Conservation (phyloP, 2,113 vertebrate genomes). For the Struthidea cinerea region DNA sequence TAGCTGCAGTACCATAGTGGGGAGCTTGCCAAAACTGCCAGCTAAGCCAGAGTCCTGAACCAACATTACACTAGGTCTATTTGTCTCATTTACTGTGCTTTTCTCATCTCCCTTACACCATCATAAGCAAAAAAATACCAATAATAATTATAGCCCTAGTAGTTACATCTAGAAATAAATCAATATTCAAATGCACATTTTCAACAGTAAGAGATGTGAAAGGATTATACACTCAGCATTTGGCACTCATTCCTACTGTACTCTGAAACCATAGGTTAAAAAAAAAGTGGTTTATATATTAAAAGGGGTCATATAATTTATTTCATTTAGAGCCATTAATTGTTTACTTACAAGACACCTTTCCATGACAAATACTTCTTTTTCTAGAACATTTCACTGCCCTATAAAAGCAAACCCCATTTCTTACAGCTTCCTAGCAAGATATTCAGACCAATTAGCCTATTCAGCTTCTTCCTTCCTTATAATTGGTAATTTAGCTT, state of each 20-base stretch:
- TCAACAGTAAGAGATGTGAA: not conserved
- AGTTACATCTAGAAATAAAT: not conserved
- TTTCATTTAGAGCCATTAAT: not conserved
- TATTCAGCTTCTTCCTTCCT: not conserved
- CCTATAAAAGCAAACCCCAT: not conserved
- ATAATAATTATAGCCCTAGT: not conserved
- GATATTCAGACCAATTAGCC: conserved; percentile 5
- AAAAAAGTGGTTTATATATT: not conserved
- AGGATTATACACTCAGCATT: not conserved
- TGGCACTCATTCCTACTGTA: not conserved
- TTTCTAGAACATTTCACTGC: not conserved
- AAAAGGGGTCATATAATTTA: not conserved
- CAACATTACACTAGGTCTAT: not conserved
- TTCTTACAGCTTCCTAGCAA: not conserved
- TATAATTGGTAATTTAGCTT: conserved; percentile 10
- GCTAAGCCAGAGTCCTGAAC: not conserved
- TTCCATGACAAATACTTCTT: not conserved
- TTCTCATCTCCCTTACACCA: not conserved
- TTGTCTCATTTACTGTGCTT: not conserved
- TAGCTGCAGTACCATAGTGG: not conserved
- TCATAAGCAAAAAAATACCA: not conserved
- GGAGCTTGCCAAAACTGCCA: not conserved
- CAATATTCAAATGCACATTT: not conserved
- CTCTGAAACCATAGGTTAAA: not conserved
- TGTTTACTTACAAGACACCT: not conserved